Evolutionary conservation across 2,888 invertebrate genomes (phyloP), one percentile per base, ranked within the genome.

Genomic region (Eristalis tenax): DNA sequence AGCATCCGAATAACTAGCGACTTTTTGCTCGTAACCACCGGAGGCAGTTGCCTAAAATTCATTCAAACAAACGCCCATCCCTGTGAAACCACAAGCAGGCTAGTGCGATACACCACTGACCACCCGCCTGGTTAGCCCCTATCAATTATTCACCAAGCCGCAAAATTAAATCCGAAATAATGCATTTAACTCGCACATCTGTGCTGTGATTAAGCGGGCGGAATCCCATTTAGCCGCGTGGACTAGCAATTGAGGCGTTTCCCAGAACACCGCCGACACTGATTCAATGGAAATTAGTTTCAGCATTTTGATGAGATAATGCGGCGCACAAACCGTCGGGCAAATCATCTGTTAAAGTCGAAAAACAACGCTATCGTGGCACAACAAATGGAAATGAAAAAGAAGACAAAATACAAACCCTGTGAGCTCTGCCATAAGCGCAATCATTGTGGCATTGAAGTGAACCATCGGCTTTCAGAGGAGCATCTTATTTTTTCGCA

Each of bases 41-140:
- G 18, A 18, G 5, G 5, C 50, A 18, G 18, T 8, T 50, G 18
- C 8, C 18, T 18, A 18, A 18, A 71, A 66, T 73, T 66, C 26
- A 79, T 61, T 66, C 35, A 50, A 71, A 66, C 38, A 13, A 26
- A 10, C 61, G 50, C 61, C 22, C 32, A 64, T 63, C 50, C 50
- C 15, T 63, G 68, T 59, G 40, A 22, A 69, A 43, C n/a, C 68
- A 26, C 23, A 22, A 26, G 78, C 70, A 65, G 43, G 43, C 13
- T 6, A 8, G 2, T 18, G 4, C 43, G 43, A 50, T n/a, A 8
- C 50, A 18, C 50, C 38, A 38, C 38, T 38, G 11, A 11, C 13
- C 38, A 18, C 50, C 50, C 50, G 2, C 6, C 50, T 18, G 89
- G n/a, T 11, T 91, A 88, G 69, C 91, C 89, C 3, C 4, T 64